Percentiles rank a stretch among this genome's conserved stretches.
phyloP scores from a whole-genome alignment of 2,113 vertebrate species.

The Regulus satrapa region DNA sequence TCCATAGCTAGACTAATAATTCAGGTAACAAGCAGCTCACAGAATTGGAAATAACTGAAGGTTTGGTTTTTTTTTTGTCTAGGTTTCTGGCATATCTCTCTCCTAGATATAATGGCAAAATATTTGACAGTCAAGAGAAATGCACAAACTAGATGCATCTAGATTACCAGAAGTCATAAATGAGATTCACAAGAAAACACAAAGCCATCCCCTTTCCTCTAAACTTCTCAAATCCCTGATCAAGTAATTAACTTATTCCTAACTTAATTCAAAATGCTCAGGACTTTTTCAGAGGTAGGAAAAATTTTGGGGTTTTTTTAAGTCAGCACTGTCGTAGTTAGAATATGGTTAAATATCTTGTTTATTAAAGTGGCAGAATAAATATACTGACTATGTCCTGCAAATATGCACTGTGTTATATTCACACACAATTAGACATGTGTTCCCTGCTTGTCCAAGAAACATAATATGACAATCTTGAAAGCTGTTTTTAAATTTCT shows the following conservation, averaged over 20 bases:
- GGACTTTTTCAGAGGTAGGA: not conserved
- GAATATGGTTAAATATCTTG: not conserved
- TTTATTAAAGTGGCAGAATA: not conserved
- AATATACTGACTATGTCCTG: not conserved
- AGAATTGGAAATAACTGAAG: not conserved
- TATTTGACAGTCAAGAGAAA: not conserved
- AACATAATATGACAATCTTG: not conserved
- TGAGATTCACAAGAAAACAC: not conserved
- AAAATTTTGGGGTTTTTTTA: not conserved
- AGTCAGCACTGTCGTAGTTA: not conserved
- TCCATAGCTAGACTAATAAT: not conserved
- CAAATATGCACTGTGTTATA: not conserved
- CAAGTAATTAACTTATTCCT: not conserved
- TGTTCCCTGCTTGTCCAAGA: not conserved
- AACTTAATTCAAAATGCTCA: not conserved
- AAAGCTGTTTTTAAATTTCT: not conserved
- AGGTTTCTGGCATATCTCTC: not conserved
- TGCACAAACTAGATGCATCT: not conserved
- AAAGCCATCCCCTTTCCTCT: not conserved
- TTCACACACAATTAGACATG: not conserved
- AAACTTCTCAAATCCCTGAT: not conserved
- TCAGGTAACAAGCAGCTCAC: not conserved
- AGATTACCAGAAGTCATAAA: not conserved
- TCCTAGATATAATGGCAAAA: not conserved
- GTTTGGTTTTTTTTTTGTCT: not conserved